Evolutionary conservation across 1,140 invertebrate genomes (phyloP), one percentile per base, ranked within the genome.

Genomic region (Aphelinus certus): DNA sequence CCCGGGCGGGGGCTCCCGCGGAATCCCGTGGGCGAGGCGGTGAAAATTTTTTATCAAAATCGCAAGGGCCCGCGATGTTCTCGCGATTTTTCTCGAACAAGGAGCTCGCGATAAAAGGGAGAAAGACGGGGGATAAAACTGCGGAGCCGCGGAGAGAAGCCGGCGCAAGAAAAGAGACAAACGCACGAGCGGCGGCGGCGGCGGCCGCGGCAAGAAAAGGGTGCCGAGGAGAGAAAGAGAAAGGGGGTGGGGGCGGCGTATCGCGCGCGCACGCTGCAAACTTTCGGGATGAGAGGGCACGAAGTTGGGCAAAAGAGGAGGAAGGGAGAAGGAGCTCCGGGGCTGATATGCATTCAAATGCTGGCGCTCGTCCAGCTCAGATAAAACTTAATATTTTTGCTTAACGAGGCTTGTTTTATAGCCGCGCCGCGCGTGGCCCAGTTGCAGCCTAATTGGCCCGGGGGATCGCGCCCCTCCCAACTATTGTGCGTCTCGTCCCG

Each of bases 341-440:
- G 71, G 71, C 75, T 71, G 80, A 83, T 82, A 82, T 78, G 77
- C 76, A 83, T 80, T 81, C 74, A 79, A 79, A 79, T 51, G 77
- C 74, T 85, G 84, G 84, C 83, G 76, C 56, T 65, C 65, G 76
- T 82, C 83, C 84, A 85, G 79, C 80, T 81, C 66, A 79, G 83
- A 84, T 82, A 82, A 82, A 81, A 82, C 79, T 82, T 82, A 81
- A 82, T 84, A 84, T 84, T 84, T 84, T 83, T 83, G 78, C 81
- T 81, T 81, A 83, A 83, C 79, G 81, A 81, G 81, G 76, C 80
- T 80, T 80, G 79, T 83, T 82, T 85, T 83, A 83, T 82, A 79
- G 79, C 72, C 76, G 69, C 62, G 45, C 61, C 69, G 82, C 75
- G 9, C 51, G 4, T 53, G 51, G 4, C 77, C 83, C 69, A 84